These are phyloP conservation scores for Platysternon megacephalum DNA, from an alignment of 2,113 vertebrate species.

Conservation along the genomic window DNA sequence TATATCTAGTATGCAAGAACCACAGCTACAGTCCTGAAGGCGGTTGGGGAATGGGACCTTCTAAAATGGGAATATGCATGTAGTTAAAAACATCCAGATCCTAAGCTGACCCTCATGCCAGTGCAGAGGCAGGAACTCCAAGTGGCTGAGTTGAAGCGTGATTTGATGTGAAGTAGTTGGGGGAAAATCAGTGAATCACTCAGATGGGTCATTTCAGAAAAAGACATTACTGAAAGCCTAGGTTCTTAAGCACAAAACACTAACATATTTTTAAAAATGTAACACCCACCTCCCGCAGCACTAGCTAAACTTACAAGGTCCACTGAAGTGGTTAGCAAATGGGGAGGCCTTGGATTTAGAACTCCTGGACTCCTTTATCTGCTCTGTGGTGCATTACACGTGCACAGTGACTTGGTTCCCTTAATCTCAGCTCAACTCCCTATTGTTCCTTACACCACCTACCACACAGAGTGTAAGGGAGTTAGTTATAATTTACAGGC, in stretches of 20 bases:
- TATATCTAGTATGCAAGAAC: neutral
- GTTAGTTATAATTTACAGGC: neutral
- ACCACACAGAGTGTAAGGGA: neutral
- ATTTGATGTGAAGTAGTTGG: neutral
- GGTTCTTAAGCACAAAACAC: neutral
- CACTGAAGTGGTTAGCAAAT: neutral
- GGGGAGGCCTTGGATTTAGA: neutral
- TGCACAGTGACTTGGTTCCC: neutral
- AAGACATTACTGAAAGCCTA: neutral
- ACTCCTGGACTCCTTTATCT: neutral
- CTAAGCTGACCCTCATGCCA: neutral
- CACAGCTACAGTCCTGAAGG: neutral
- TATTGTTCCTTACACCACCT: neutral
- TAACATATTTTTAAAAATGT: neutral
- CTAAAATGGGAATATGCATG: neutral
- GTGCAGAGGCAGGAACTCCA: fast-evolving
- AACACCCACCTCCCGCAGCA: neutral
- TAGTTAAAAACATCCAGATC: neutral
- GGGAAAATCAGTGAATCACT: neutral
- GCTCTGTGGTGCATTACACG: neutral
- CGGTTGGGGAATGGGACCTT: neutral
- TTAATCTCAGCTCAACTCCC: neutral
- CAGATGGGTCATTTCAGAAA: neutral
- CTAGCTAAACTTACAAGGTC: neutral
- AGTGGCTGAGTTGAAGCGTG: neutral